Percentiles rank a stretch among this genome's conserved stretches.
Evolutionary conservation across 2,113 vertebrate genomes (phyloP).

Genomic region (Crotalus helleri): DNA sequence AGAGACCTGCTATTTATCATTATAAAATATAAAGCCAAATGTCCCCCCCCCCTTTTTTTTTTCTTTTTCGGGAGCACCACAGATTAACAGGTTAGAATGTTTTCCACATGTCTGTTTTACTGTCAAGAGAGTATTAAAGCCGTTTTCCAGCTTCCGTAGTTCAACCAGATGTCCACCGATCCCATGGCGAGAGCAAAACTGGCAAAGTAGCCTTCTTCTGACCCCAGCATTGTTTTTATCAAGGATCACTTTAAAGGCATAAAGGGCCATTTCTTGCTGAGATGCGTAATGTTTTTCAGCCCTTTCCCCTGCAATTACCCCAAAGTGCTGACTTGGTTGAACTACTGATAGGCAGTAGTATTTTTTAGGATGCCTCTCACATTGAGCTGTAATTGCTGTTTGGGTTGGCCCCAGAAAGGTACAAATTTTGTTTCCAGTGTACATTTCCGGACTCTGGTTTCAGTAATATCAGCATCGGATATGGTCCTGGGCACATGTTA

Average conservation of each 20-base stretch:
- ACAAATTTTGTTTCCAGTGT: constrained; percentile 77
- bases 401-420: constrained; percentile 80
- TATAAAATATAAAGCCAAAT: constrained; percentile 75
- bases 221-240: constrained; percentile 74
- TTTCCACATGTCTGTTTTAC: constrained; percentile 91
- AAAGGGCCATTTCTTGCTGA: constrained; percentile 69
- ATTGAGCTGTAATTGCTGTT: constrained; percentile 85
- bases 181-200: constrained; percentile 81
- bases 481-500: constrained; percentile 81
- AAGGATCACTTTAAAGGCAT: constrained; percentile 72
- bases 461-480: constrained; percentile 80
- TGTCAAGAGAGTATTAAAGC: constrained; percentile 91
- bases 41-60: constrained; percentile 39
- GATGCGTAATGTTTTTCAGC: constrained; percentile 69
- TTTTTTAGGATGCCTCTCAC: constrained; percentile 83
- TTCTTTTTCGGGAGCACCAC: constrained; percentile 76
- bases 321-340: constrained; percentile 83
- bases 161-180: constrained; percentile 87
- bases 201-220: constrained; percentile 80
- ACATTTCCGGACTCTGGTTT: constrained; percentile 82
- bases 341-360: constrained; percentile 76
- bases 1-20: constrained; percentile 74
- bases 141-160: constrained; percentile 88
- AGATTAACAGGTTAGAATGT: constrained; percentile 88
- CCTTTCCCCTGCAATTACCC: constrained; percentile 74